Evolutionary conservation across 2,888 invertebrate genomes (phyloP).

Genomic region (Diarsia dahlii): DNA sequence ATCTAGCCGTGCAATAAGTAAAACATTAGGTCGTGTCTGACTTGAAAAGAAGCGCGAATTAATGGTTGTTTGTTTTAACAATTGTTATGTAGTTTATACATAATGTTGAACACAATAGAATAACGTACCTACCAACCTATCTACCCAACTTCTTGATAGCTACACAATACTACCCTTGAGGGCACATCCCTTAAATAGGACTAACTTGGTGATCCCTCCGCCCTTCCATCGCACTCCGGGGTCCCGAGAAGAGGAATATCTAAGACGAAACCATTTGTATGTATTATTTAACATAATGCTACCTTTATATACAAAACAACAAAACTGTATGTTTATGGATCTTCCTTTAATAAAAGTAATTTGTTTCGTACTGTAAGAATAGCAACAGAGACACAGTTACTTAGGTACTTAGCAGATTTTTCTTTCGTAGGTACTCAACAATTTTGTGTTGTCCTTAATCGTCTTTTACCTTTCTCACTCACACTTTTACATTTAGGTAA

Average conservation of each 20-base stretch:
- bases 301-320: constrained; percentile 27
- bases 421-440: not conserved
- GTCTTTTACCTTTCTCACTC: not conserved
- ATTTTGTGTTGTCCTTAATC: no score
- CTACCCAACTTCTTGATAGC: constrained; percentile 27
- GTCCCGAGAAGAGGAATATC: constrained; percentile 64
- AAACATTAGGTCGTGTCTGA: not conserved
- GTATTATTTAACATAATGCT: constrained; percentile 68
- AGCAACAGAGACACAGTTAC: not conserved
- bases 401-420: not conserved
- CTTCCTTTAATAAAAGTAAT: not conserved
- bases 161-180: constrained; percentile 56
- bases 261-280: constrained; percentile 66
- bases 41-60: not conserved
- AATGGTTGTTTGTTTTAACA: not conserved
- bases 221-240: constrained; percentile 45
- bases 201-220: constrained; percentile 65
- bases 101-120: constrained; percentile 15
- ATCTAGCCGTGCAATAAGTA: constrained; percentile 46
- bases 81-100: not conserved
- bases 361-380: not conserved
- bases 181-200: constrained; percentile 55
- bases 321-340: constrained; percentile 14
- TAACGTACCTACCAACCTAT: constrained; percentile 2
- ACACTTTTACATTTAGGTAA: not conserved